Evolutionary conservation across 2,797 vertebrate genomes (phyloP), one percentile per base, ranked within the genome.

Genomic region (Cheirogaleus major): DNA sequence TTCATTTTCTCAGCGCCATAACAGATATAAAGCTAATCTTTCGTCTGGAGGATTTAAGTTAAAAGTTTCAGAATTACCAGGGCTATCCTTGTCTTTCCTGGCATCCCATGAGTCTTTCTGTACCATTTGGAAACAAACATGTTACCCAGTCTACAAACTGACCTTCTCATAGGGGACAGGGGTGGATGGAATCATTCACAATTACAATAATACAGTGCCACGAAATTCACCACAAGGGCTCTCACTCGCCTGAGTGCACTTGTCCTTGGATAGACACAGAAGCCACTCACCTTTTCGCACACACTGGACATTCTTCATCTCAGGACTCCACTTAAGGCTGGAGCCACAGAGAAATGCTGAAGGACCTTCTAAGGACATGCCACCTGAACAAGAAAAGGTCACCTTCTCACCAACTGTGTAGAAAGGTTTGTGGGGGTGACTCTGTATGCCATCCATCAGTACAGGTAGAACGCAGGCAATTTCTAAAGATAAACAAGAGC

Each of bases 241-340:
- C 7, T 41, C 48, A n/a, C 32, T 38, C 6, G 0, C 18, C n/a
- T 52, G 45, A n/a, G 25, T 7, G 1, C 20, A 14, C 1, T 1
- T 43, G 14, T 50, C 65, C 76, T 50, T 22, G 52, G 32, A 41
- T n/a, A 94, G n/a, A 86, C 17, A 32, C 2, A 9, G 5, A 72
- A 81, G 0, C 1, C 30, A 7, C 98, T 97, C 98, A 99, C 99
- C 98, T 98, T 96, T 83, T 45, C 8, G 98, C 43, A 95, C 98
- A 97, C 99, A 99, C 41, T 45, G 97, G 72, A 97, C 94, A 3
- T 82, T 75, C 25, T 95, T 97, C 15, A 99, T 72, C 41, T 99
- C 93, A 65, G 99, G 99, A 92, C 98, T 99, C 99, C 99, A 99
- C 97, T 98, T 99, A 52, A 99, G 99, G 93, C 99, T 99, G 97